phyloP scores from a whole-genome alignment of 2,888 invertebrate genomes.

The Hyles lineata region DNA sequence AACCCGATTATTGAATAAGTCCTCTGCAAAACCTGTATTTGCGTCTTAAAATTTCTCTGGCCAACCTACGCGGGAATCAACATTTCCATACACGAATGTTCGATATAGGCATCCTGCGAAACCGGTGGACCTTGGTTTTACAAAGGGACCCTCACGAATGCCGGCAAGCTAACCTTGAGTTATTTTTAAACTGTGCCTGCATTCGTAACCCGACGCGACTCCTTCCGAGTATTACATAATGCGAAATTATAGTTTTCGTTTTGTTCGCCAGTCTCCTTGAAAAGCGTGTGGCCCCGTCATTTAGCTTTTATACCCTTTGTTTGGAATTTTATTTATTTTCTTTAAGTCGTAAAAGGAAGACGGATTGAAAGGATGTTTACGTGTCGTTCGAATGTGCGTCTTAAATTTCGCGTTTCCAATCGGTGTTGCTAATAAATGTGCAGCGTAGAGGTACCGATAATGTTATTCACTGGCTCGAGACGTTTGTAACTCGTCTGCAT shows the following conservation, averaged over 20 bases:
- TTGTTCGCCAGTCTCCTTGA: slow-evolving; percentile 65
- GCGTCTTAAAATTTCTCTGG: slow-evolving; percentile 40
- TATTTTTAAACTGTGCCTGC: slow-evolving; percentile 81
- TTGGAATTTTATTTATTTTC: slow-evolving; percentile 82
- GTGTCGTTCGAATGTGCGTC: slow-evolving; percentile 47
- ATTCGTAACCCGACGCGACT: slow-evolving; percentile 76
- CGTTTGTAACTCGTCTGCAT: slow-evolving; percentile 57
- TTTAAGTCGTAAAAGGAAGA: slow-evolving; percentile 83
- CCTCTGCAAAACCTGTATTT: slow-evolving; percentile 25
- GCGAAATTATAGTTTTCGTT: slow-evolving; percentile 79
- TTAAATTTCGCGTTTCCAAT: neutral
- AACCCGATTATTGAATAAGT: slow-evolving; percentile 30
- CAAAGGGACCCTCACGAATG: slow-evolving; percentile 78
- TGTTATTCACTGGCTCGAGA: slow-evolving; percentile 49
- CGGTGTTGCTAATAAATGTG: neutral
- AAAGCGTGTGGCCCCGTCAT: slow-evolving; percentile 83
- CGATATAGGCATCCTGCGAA: slow-evolving; percentile 71
- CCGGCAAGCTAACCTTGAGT: slow-evolving; percentile 78
- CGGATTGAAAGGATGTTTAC: slow-evolving; percentile 84
- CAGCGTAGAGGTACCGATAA: slow-evolving; percentile 30
- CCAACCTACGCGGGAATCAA: slow-evolving; percentile 51
- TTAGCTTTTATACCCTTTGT: slow-evolving; percentile 81
- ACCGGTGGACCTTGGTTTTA: slow-evolving; percentile 82
- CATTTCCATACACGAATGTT: slow-evolving; percentile 57
- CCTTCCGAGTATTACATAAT: slow-evolving; percentile 84